Conservation (phyloP, 2,888 invertebrate species). For the Macrosoma leucophasiata region DNA sequence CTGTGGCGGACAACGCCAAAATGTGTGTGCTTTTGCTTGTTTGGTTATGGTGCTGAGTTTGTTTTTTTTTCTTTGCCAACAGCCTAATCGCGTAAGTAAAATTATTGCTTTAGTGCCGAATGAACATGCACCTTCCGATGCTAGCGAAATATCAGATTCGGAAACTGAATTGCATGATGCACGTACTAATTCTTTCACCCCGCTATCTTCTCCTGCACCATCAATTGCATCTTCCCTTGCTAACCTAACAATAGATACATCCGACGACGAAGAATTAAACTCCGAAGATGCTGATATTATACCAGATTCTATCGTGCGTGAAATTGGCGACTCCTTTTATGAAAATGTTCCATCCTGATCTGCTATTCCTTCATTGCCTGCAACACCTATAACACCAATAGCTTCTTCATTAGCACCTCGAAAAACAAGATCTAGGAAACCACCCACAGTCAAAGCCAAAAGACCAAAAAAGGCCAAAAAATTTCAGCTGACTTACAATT, state of each 20-base stretch:
- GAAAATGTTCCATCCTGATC: constrained; percentile 19
- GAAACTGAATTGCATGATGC: constrained; percentile 12
- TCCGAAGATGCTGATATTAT: constrained; percentile 16
- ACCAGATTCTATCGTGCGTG: constrained; percentile 15
- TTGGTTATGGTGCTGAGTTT: constrained; percentile 8
- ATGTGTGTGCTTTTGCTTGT: constrained; percentile 8
- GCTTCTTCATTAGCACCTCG: constrained; percentile 10
- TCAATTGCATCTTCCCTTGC: constrained; percentile 13
- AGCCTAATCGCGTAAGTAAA: constrained; percentile 14
- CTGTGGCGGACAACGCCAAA: constrained; percentile 5
- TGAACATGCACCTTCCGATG: constrained; percentile 11
- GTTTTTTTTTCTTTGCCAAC: constrained; percentile 14
- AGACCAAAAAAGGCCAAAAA: too few species aligned
- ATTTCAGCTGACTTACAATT: constrained; percentile 11
- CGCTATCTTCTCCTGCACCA: constrained; percentile 10
- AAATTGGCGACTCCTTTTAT: constrained; percentile 15
- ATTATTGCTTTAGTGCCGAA: constrained; percentile 16
- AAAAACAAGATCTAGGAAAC: constrained; percentile 16
- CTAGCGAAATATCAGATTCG: constrained; percentile 11
- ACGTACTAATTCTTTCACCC: constrained; percentile 11
- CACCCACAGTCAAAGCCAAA: constrained; percentile 12
- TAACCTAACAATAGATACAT: constrained; percentile 7
- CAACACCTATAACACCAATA: constrained; percentile 12
- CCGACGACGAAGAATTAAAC: constrained; percentile 13
- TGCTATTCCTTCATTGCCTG: constrained; percentile 14